Percentiles rank a stretch among this genome's conserved stretches.
These are phyloP conservation scores for Telmatherina bonti DNA, from an alignment of 2,797 vertebrate genomes.

Conservation along the genomic window DNA sequence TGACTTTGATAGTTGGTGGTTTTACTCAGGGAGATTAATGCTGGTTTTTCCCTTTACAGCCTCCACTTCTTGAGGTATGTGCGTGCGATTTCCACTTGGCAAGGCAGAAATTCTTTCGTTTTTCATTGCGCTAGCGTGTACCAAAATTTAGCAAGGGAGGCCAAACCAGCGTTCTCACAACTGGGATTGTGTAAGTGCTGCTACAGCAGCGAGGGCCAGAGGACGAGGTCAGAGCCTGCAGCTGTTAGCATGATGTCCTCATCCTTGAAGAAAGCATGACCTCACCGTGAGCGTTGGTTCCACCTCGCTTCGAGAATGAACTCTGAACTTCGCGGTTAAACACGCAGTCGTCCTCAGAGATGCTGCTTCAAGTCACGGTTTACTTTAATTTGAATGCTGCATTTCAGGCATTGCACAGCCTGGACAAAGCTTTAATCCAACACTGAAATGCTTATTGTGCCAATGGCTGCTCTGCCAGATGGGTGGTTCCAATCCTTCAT, in stretches of 20 bases:
- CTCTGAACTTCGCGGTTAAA: conserved; percentile 38
- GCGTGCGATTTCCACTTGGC: conserved; percentile 13
- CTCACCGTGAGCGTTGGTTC: conserved; percentile 50
- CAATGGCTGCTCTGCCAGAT: conserved; percentile 22
- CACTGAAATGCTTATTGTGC: conserved; percentile 21
- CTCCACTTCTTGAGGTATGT: background rate
- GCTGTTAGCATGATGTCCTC: conserved; percentile 66
- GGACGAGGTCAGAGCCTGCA: conserved; percentile 66
- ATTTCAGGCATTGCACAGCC: background rate
- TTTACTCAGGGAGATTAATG: conserved; percentile 38
- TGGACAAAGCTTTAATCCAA: background rate
- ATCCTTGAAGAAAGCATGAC: conserved; percentile 63
- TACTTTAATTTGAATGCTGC: background rate
- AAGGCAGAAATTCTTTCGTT: conserved; percentile 3
- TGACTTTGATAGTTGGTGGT: conserved; percentile 44
- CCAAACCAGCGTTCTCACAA: conserved; percentile 52
- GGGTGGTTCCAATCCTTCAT: conserved; percentile 39
- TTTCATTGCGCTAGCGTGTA: conserved; percentile 35
- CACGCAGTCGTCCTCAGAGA: conserved; percentile 11
- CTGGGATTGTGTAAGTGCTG: conserved; percentile 56
- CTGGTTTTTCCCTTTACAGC: conserved; percentile 15
- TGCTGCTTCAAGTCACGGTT: background rate
- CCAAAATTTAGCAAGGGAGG: conserved; percentile 30
- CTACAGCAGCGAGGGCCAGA: conserved; percentile 40
- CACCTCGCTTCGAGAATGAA: conserved; percentile 45